These are phyloP conservation scores for Ethmia dodecea DNA, from an alignment of 2,888 invertebrate species.

Conservation along the genomic window DNA sequence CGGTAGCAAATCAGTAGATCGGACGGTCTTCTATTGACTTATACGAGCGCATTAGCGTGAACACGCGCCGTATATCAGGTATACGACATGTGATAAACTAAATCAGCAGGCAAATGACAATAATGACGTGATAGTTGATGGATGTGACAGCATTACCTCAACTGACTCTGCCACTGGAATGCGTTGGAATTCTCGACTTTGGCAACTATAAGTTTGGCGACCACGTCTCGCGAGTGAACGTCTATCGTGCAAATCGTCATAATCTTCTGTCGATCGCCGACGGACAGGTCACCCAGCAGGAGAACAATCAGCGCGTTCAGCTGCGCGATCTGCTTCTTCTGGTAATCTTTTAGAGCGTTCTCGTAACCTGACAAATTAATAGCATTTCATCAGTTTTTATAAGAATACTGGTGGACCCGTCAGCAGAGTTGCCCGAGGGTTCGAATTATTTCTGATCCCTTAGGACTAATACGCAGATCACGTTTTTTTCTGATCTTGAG, in stretches of 20 bases:
- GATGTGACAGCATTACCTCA: no score
- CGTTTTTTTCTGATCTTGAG: no score
- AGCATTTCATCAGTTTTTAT: no score
- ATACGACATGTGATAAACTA: no score
- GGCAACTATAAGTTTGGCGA: slow-evolving; percentile 88
- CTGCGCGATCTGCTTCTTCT: slow-evolving; percentile 91
- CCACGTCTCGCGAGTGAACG: slow-evolving; percentile 96
- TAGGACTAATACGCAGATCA: no score
- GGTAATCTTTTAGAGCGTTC: slow-evolving; percentile 94
- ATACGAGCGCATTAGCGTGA: no score
- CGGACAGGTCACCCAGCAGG: slow-evolving; percentile 87
- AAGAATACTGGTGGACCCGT: no score
- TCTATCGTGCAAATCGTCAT: slow-evolving; percentile 98
- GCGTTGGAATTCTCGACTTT: slow-evolving; percentile 88
- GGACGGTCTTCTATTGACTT: no score
- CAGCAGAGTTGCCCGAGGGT: no score
- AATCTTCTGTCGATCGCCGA: slow-evolving; percentile 94
- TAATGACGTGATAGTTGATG: background rate
- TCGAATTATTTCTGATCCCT: no score
- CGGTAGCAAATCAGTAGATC: no score
- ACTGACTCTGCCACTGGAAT: slow-evolving; percentile 95
- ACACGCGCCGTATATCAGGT: no score
- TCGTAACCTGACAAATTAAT: slow-evolving; percentile 90
- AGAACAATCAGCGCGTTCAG: slow-evolving; percentile 89
- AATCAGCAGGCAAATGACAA: background rate